Percentiles rank a stretch among this genome's conserved stretches.
These are phyloP conservation scores for Diachrysia chrysitis DNA, from an alignment of 2,888 invertebrate species.

Conservation along the genomic window DNA sequence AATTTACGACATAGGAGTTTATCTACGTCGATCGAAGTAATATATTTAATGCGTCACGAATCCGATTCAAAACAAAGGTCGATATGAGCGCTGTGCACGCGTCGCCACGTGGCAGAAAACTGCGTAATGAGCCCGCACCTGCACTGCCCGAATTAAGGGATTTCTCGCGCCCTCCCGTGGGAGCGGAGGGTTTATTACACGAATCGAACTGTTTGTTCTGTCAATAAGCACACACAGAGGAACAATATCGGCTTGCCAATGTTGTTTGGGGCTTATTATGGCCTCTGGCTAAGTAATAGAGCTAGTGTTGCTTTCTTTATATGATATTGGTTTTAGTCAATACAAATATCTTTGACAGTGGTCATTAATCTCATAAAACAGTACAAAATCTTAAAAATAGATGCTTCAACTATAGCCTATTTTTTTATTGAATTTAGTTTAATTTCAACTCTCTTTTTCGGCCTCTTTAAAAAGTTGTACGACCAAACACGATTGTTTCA, in stretches of 20 bases:
- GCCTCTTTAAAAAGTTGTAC: no score
- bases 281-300: constrained; percentile 66
- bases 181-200: constrained; percentile 74
- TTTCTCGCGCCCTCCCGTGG: constrained; percentile 89
- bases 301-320: constrained; percentile 60
- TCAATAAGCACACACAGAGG: constrained; percentile 76
- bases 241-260: constrained; percentile 79
- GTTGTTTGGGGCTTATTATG: constrained; percentile 62
- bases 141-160: constrained; percentile 87
- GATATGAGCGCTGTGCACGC: constrained; percentile 73
- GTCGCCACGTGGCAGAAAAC: constrained; percentile 85
- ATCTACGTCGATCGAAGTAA: constrained; percentile 70
- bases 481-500: constrained; percentile 69
- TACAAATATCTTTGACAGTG: neutral
- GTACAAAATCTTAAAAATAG: neutral
- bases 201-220: constrained; percentile 79
- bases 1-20: constrained; percentile 49
- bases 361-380: neutral
- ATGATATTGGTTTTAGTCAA: constrained; percentile 34
- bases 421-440: neutral
- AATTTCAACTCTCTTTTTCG: neutral
- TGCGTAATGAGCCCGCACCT: constrained; percentile 88
- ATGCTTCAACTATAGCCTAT: neutral
- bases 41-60: constrained; percentile 73
- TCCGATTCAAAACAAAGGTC: constrained; percentile 73